Conservation (phyloP, 1,140 invertebrate species). For the Phenacoccus solenopsis region DNA sequence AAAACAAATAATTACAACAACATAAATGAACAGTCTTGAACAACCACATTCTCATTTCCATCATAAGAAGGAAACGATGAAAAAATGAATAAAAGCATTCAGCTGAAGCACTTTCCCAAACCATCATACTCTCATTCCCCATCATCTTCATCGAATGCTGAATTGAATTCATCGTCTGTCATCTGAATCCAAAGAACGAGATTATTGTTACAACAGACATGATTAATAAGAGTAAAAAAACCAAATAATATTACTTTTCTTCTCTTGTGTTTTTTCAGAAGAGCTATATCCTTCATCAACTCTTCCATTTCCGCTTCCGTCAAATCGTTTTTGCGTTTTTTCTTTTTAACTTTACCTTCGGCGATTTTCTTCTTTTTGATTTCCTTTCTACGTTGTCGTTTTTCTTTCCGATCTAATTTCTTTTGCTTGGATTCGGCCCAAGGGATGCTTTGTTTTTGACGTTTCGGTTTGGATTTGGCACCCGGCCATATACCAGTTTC, state of each 20-base stretch:
- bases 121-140: background rate
- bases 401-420: conserved; percentile 51
- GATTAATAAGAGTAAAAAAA: background rate
- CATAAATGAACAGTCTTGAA: too few species aligned
- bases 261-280: conserved; percentile 81
- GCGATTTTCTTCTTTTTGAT: conserved; percentile 38
- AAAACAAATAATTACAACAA: too few species aligned
- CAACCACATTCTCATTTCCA: too few species aligned
- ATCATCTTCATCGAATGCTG: background rate
- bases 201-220: conserved; percentile 21
- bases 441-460: conserved; percentile 45
- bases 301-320: conserved; percentile 71
- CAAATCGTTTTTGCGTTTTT: conserved; percentile 40
- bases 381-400: conserved; percentile 44
- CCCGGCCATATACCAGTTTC: conserved; percentile 67
- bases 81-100: conserved; percentile 23
- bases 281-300: conserved; percentile 61
- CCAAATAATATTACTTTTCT: conserved; percentile 44
- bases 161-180: background rate
- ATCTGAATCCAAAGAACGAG: background rate
- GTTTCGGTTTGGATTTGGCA: conserved; percentile 43
- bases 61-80: background rate
- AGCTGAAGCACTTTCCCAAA: too few species aligned
- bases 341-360: conserved; percentile 33
- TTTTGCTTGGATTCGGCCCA: conserved; percentile 71